These are phyloP conservation scores for Mesorhabditis belari DNA, from an alignment of 2,888 invertebrate species.

Conservation along the genomic window DNA sequence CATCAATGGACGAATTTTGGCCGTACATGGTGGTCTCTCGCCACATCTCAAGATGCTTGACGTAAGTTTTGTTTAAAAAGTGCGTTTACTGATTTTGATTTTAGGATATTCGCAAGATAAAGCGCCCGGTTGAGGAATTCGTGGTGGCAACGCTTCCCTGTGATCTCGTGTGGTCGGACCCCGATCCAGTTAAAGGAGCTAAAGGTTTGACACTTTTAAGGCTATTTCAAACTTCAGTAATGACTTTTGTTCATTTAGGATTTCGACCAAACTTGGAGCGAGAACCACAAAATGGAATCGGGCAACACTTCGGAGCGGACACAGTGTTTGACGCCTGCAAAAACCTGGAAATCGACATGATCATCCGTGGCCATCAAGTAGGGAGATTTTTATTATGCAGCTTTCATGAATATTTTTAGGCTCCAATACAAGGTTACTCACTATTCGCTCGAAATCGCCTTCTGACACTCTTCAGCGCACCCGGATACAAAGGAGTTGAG, in stretches of 20 bases:
- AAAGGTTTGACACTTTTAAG: not conserved
- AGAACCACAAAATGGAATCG: constrained; percentile 25
- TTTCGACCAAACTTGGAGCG: constrained; percentile 17
- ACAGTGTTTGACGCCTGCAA: constrained; percentile 15
- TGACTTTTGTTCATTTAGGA: not conserved
- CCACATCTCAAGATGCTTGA: constrained; percentile 17
- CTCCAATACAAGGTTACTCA: constrained; percentile 28
- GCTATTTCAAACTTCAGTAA: no score
- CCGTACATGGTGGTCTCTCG: constrained; percentile 32
- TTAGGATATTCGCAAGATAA: constrained; percentile 19
- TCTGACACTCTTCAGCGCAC: constrained; percentile 30
- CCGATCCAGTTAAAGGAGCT: not conserved
- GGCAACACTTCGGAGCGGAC: constrained; percentile 20
- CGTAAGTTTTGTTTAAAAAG: not conserved
- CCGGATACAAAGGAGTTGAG: constrained; percentile 30
- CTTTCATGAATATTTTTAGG: constrained; percentile 7
- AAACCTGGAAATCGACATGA: constrained; percentile 16
- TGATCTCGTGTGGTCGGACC: constrained; percentile 27
- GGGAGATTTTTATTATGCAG: not conserved
- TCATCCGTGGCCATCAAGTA: constrained; percentile 29
- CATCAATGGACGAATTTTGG: constrained; percentile 22
- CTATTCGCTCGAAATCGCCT: constrained; percentile 20
- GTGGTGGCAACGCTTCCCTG: constrained; percentile 24
- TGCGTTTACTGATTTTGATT: not conserved
- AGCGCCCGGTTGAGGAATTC: constrained; percentile 29